Evolutionary conservation across 2,888 invertebrate species (phyloP), one percentile per base, ranked within the genome.

Genomic region (Gnatocerus cornutus): DNA sequence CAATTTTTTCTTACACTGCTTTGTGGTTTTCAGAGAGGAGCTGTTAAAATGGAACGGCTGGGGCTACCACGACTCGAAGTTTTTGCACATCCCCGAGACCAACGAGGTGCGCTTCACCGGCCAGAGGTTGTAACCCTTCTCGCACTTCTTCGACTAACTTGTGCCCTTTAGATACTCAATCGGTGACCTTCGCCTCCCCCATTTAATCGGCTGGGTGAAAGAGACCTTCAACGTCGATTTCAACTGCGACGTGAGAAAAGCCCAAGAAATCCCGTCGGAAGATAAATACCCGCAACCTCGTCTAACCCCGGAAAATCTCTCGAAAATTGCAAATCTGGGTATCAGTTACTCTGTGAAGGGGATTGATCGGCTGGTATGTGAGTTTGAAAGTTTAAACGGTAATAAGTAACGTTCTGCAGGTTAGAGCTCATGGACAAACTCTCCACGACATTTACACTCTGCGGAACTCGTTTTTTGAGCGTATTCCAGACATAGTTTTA

Each of bases 41-140:
- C 85, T 95, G 33, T 87, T 99, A 56, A 98, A 97, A 87, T 99
- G 99, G 99, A 97, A 98, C 86, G 99, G 99, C 14, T 99, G 99
- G 99, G 99, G 99, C n/a, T 99, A 98, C 88, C 94, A 93, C 74
- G 98, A 99, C 85, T 96, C 98, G 0, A 90, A 90, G 84, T 99
- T 99, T 84, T 84, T 88, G 58, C 82, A 93, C 4, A 88, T 90
- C 76, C 86, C 91, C 71, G 86, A 87, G 3, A 84, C 91, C 70
- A 86, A 87, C 3, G 85, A 89, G n/a, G 88, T 94, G 52, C 88
- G 89, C 72, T 98, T 99, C 83, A 93, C 91, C 1, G 98, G 98
- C 50, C 88, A 92, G 81, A 92, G 95, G 95, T 96, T 83, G 85
- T 86, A 79, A 37, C 12, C 16, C 3, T 8, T 7, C 33, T 33